Percentiles rank a stretch among this genome's conserved stretches.
Evolutionary conservation across 2,113 vertebrate genomes (phyloP).

Genomic region (Oreotragus oreotragus): DNA sequence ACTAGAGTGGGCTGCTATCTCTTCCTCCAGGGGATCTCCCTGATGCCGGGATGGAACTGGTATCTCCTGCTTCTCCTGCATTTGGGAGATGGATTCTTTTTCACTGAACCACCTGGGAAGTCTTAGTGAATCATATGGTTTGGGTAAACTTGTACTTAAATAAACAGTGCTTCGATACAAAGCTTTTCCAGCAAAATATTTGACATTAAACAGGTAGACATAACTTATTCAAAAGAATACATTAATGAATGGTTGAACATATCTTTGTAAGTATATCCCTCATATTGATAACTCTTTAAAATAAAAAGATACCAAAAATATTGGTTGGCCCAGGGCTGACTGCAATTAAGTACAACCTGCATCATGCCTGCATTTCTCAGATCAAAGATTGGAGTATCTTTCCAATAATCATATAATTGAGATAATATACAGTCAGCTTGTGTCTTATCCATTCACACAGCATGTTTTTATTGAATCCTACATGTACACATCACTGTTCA

Average conservation of each 20-base stretch:
- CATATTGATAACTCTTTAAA: neutral
- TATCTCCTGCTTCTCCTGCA: neutral
- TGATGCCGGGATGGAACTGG: neutral
- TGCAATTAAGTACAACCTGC: neutral
- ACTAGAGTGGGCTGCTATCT: neutral
- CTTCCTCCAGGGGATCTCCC: neutral
- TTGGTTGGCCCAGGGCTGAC: accelerated
- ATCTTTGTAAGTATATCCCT: neutral
- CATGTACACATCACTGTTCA: neutral
- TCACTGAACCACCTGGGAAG: neutral
- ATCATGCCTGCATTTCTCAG: neutral
- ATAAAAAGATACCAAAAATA: neutral
- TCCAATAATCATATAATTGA: neutral
- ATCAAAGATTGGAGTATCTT: neutral
- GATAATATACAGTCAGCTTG: neutral
- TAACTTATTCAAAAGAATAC: neutral
- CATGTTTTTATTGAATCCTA: neutral
- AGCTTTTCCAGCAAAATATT: neutral
- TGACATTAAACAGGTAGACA: neutral
- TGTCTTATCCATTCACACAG: neutral
- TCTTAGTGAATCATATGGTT: neutral
- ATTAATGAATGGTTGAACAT: neutral
- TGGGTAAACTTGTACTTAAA: neutral
- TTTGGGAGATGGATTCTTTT: neutral
- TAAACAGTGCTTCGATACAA: neutral